Base-by-base conservation (phyloP, 2,113 vertebrate genomes). In the Stomatorhinus ivindoensis region DNA sequence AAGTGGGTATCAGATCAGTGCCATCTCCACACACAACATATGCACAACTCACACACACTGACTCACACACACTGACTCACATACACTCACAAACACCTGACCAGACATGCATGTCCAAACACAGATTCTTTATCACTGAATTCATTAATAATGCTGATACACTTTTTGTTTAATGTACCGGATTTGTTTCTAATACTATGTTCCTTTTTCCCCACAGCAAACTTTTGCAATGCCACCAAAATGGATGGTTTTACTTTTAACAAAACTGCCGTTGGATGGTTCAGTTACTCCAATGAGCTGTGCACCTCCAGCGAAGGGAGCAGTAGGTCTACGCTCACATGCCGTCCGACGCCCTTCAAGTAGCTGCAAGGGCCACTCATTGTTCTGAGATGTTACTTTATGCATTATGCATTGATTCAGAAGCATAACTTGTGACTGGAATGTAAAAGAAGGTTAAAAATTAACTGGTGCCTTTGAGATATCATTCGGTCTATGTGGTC, bases 201-300 rank as follows among this genome's bases (percentile, higher is more conserved):
- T 65, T 61, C 35, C 35, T 58, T 35, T 80, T 80, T 53, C 42
- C 42, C 27, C n/a, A 53, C 27, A 88, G 88, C 42, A 50, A 88
- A 80, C 47, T 88, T 80, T 47, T 88, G 88, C 46, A 80, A 80
- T 13, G 15, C 47, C 10, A 88, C 65, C 46, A 50, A 27, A 21
- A 80, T 80, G 9, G n/a, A 13, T 51, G 1, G 10, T 42, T 88
- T 88, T 15, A 88, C 65, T 35, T 88, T 88, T 48, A 80, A 65
- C n/a, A 42, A 80, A 53, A 88, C 88, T n/a, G 35, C 27, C 2
- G 69, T 88, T 53, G 88, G 88, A 88, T 39, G 65, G 88, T 88
- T 88, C 46, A 88, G 65, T 69, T 88, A 88, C 65, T 80, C 88
- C 44, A 73, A 10, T 8, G 88, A 88, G 69, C 42, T 51, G 46